phyloP scores from a whole-genome alignment of 2,888 invertebrate genomes.

The Andrena flavipes region DNA sequence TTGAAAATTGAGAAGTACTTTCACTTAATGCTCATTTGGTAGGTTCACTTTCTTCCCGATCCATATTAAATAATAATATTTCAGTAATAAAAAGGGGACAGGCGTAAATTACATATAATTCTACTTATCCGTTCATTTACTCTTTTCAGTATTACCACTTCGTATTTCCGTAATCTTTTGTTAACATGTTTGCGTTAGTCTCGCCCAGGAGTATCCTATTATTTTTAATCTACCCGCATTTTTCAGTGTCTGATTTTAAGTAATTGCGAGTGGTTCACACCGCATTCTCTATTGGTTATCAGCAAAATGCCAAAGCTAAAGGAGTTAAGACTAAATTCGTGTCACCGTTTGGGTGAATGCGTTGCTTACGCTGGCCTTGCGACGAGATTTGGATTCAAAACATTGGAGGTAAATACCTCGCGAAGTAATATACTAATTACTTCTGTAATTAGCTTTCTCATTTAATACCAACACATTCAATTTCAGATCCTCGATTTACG shows the following conservation, averaged over 20 bases:
- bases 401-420: constrained; percentile 85
- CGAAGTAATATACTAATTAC: too few species aligned
- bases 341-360: constrained; percentile 89
- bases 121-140: neutral
- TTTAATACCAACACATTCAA: constrained; percentile 26
- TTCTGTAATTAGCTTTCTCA: neutral
- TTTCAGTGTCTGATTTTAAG: constrained; percentile 89
- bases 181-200: neutral
- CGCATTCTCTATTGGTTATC: constrained; percentile 90
- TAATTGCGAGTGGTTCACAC: constrained; percentile 91
- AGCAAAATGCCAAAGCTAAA: constrained; percentile 89
- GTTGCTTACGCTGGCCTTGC: constrained; percentile 92
- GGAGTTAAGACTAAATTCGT: constrained; percentile 88
- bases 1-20: constrained; percentile 44
- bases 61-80: constrained; percentile 2
- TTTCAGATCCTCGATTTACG: constrained; percentile 86
- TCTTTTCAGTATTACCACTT: constrained; percentile 11
- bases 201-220: neutral
- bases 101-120: neutral
- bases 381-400: constrained; percentile 89
- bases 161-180: neutral
- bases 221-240: constrained; percentile 11
- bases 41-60: constrained; percentile 11
- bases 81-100: neutral
- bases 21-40: constrained; percentile 32